Percentiles rank a stretch among this genome's conserved stretches.
phyloP scores from a whole-genome alignment of 2,797 vertebrate species.

The Spinus pinus region DNA sequence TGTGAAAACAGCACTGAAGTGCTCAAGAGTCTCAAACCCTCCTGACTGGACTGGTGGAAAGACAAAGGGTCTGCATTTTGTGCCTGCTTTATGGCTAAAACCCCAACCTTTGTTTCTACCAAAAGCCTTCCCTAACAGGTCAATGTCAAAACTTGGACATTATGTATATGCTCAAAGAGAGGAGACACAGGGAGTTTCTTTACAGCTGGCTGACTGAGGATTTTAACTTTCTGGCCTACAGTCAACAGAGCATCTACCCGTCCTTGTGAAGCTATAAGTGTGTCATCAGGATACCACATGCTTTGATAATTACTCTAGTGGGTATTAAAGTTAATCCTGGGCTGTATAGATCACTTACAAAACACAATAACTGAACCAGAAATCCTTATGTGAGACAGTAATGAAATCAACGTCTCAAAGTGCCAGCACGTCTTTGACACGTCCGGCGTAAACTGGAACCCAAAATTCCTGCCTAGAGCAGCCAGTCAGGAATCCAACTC shows the following conservation, averaged over 20 bases:
- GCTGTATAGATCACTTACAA: constrained; percentile 74
- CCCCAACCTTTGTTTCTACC: not conserved
- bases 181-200: not conserved
- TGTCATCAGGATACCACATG: constrained; percentile 63
- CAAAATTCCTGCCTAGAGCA: constrained; percentile 41
- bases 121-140: not conserved
- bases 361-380: constrained; percentile 74
- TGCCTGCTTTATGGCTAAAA: not conserved
- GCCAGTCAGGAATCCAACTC: constrained; percentile 56
- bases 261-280: constrained; percentile 50
- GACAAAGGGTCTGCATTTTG: accelerated
- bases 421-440: constrained; percentile 55
- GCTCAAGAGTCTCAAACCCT: not conserved
- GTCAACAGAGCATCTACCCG: constrained; percentile 21
- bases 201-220: not conserved
- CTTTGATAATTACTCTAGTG: constrained; percentile 69
- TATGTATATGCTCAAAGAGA: not conserved
- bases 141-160: not conserved
- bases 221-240: constrained; percentile 25
- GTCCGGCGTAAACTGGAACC: constrained; percentile 56
- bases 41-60: not conserved
- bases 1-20: not conserved
- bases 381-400: constrained; percentile 67
- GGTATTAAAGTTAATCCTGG: constrained; percentile 75
- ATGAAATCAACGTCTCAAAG: constrained; percentile 65